Evolutionary conservation across 1,140 invertebrate species (phyloP).

Genomic region (Drosophila nikananu): DNA sequence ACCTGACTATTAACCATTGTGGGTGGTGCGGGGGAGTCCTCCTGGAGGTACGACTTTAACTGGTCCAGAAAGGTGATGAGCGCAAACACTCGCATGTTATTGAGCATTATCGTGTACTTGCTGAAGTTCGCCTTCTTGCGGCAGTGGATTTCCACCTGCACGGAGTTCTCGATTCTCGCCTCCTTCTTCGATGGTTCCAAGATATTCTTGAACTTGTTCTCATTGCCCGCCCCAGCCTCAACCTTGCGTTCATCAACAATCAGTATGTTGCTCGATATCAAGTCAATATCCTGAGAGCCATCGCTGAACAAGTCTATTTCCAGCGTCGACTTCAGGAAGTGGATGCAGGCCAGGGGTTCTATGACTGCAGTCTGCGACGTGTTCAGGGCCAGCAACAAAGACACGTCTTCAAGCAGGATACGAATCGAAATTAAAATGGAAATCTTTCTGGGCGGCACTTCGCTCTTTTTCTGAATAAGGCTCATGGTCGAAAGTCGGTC

Average conservation of each 20-base stretch:
- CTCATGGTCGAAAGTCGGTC: constrained; percentile 66
- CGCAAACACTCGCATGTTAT: constrained; percentile 97
- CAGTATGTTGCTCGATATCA: constrained; percentile 96
- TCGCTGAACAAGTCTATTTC: constrained; percentile 94
- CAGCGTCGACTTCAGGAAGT: constrained; percentile 96
- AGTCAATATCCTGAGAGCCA: constrained; percentile 95
- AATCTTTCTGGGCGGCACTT: constrained; percentile 65
- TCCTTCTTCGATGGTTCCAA: constrained; percentile 90
- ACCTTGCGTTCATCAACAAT: constrained; percentile 90
- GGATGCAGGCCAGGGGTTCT: constrained; percentile 91
- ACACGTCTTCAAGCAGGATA: constrained; percentile 95
- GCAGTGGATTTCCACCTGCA: constrained; percentile 95
- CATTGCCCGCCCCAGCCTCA: constrained; percentile 87
- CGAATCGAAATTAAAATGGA: constrained; percentile 93
- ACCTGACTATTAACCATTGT: constrained; percentile 26
- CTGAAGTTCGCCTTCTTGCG: constrained; percentile 89
- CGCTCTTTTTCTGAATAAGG: constrained; percentile 40
- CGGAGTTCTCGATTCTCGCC: constrained; percentile 86
- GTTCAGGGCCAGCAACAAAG: constrained; percentile 88
- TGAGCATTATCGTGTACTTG: constrained; percentile 95
- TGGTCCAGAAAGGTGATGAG: constrained; percentile 97
- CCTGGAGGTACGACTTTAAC: constrained; percentile 92
- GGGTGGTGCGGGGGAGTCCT: constrained; percentile 50
- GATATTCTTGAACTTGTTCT: constrained; percentile 93
- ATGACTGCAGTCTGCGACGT: constrained; percentile 62